Evolutionary conservation across 2,888 invertebrate species (phyloP).

Genomic region (Heliconius erato): DNA sequence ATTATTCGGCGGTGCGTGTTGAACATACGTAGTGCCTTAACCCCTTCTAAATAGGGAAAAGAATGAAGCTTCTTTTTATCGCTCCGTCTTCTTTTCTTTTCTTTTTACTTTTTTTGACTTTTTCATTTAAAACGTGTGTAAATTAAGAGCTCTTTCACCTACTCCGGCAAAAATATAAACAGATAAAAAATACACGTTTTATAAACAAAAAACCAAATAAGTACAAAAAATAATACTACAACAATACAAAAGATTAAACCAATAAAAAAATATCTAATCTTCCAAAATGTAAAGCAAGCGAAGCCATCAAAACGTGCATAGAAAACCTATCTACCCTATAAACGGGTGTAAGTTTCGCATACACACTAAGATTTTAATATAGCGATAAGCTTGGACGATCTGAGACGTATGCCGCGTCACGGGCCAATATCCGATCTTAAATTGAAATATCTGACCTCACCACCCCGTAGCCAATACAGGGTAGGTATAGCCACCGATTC

Average conservation of each 20-base stretch:
- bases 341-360: constrained; percentile 50
- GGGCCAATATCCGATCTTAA: constrained; percentile 83
- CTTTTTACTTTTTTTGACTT: too few relatives aligned
- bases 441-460: constrained; percentile 84
- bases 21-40: too few relatives aligned
- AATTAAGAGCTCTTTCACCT: too few relatives aligned
- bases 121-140: too few relatives aligned
- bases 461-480: constrained; percentile 19
- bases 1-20: too few relatives aligned
- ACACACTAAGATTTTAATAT: constrained; percentile 77
- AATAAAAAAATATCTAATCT: constrained; percentile 15
- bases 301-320: constrained; percentile 14
- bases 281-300: not conserved
- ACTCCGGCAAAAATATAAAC: not conserved
- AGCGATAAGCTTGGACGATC: constrained; percentile 75
- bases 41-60: not conserved
- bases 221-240: not conserved
- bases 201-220: too few relatives aligned
- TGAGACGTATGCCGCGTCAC: constrained; percentile 83
- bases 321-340: constrained; percentile 36
- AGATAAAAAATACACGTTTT: not conserved
- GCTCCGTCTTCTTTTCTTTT: too few relatives aligned
- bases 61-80: too few relatives aligned
- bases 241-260: not conserved
- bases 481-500: not conserved